A percentile compares a stretch with the other conserved stretches of the same genome.
Conservation (phyloP, 92 coral and sea anemone genomes). For the Heliopora coerulea region DNA sequence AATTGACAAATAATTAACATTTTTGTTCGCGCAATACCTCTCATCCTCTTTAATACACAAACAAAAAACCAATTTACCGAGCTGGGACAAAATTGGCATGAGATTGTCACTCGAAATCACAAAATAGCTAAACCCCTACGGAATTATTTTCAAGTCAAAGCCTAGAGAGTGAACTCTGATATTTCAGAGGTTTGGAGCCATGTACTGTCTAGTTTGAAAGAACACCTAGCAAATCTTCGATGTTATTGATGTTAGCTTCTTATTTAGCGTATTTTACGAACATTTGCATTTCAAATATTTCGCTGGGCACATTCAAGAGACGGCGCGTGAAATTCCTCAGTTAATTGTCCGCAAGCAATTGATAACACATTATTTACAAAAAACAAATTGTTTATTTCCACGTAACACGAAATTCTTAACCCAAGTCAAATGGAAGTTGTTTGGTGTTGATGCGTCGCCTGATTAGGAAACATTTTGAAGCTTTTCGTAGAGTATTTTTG, state of each 20-base stretch:
- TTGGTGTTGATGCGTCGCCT: neutral
- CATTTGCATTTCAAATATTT: neutral
- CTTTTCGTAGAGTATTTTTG: neutral
- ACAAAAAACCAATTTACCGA: no score
- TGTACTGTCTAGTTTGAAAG: no score
- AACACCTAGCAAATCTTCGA: no score
- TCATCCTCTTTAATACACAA: neutral
- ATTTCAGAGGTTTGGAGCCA: no score
- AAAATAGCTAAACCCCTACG: no score
- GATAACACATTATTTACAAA: conserved; percentile 43
- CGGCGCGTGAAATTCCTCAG: conserved; percentile 42
- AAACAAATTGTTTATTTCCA: conserved; percentile 41
- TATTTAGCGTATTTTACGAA: neutral
- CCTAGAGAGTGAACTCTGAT: no score
- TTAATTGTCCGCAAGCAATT: conserved; percentile 45
- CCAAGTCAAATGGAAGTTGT: neutral
- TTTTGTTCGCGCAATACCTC: neutral
- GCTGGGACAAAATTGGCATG: no score
- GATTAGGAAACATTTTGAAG: neutral
- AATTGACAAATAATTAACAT: neutral
- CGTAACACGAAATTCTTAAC: conserved; percentile 14
- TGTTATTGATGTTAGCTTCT: no score
- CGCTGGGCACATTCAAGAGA: conserved; percentile 16
- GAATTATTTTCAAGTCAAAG: no score
- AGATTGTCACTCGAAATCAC: no score